Evolutionary conservation across 2,888 invertebrate species (phyloP).

Genomic region (Andrena praecox): DNA sequence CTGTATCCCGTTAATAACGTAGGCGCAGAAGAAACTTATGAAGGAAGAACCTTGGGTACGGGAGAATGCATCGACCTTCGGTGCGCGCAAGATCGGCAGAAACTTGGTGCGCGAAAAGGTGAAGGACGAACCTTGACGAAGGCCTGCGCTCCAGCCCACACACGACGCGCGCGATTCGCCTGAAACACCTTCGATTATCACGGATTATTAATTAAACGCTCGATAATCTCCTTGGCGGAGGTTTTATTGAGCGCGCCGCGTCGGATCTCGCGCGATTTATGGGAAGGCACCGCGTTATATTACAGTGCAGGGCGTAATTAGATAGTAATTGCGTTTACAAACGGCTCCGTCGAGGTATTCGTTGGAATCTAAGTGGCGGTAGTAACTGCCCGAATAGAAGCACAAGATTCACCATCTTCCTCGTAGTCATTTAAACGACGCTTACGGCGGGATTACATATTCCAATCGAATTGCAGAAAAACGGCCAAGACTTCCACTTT

Average conservation of each 20-base stretch:
- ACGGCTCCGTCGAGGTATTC: not conserved
- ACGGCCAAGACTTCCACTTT: not conserved
- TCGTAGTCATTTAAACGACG: not conserved
- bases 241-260: conserved; percentile 30
- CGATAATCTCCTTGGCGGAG: conserved; percentile 24
- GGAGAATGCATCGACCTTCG: conserved; percentile 69
- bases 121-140: conserved; percentile 63
- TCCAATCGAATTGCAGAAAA: not conserved
- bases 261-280: conserved; percentile 33
- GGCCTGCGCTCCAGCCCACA: conserved; percentile 52
- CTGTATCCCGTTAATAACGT: conserved; percentile 32
- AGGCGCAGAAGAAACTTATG: conserved; percentile 40
- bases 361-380: not conserved
- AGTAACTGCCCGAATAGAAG: not conserved
- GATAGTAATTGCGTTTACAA: conserved; percentile 13
- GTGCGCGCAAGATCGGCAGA: conserved; percentile 48
- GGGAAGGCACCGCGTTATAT: not conserved
- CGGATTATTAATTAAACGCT: conserved; percentile 49
- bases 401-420: not conserved
- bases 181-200: conserved; percentile 52
- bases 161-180: conserved; percentile 35
- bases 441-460: not conserved
- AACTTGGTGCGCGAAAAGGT: conserved; percentile 57
- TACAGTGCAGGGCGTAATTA: conserved; percentile 5
- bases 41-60: conserved; percentile 65